Conservation (phyloP, 2,113 vertebrate genomes). For the Tupaia chinensis region DNA sequence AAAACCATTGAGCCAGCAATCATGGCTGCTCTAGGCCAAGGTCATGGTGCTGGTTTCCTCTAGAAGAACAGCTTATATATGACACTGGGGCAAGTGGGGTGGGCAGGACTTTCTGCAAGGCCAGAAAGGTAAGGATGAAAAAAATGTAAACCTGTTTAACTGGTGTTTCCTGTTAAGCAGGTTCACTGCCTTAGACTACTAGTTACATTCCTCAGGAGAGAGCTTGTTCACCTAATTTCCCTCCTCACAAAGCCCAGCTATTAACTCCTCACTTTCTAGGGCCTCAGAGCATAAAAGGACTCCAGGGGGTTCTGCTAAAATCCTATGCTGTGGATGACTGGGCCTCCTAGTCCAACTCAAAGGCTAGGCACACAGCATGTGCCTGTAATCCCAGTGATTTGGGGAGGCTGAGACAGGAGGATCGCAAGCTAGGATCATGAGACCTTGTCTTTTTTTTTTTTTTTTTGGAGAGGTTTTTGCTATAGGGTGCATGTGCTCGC, state of each 20-base stretch:
- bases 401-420: too few species aligned
- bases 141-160: conserved; percentile 48
- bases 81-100: not conserved
- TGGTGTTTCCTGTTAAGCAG: not conserved
- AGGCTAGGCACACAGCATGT: too few species aligned
- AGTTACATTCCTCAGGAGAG: conserved; percentile 24
- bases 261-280: not conserved
- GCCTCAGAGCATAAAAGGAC: conserved; percentile 8
- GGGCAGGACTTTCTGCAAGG: not conserved
- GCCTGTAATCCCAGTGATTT: too few species aligned
- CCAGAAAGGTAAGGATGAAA: conserved; percentile 60
- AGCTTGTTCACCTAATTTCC: not conserved
- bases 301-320: not conserved
- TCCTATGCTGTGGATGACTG: too few species aligned
- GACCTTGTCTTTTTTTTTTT: too few species aligned
- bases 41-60: not conserved
- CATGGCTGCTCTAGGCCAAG: conserved; percentile 18
- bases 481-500: too few species aligned
- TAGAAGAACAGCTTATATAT: not conserved
- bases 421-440: too few species aligned
- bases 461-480: too few species aligned
- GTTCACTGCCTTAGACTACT: not conserved
- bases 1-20: not conserved
- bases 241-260: not conserved
- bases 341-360: too few species aligned